These are phyloP conservation scores for Ctenodactylus gundi DNA, from an alignment of 2,113 vertebrate species.

Conservation along the genomic window DNA sequence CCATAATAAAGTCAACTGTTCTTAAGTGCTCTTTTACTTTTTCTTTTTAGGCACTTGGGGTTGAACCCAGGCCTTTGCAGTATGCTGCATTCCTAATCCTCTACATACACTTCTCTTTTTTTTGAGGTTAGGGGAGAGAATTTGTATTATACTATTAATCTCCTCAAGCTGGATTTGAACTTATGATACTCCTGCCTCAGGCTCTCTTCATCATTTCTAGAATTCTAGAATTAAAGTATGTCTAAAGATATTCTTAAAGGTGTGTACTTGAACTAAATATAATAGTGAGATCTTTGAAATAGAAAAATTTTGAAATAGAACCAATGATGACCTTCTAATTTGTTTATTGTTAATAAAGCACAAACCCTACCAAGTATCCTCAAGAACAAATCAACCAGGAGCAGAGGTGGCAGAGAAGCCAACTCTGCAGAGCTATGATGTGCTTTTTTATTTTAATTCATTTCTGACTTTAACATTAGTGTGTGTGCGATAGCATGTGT, in stretches of 20 bases:
- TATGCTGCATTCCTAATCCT: no score
- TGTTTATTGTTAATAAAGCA: background rate
- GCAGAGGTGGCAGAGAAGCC: background rate
- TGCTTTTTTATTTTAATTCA: constrained; percentile 3
- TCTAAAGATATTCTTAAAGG: background rate
- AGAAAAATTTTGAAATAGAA: background rate
- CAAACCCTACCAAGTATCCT: background rate
- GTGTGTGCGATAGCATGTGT: no score
- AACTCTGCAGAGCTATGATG: background rate
- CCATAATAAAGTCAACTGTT: background rate
- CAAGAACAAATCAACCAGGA: background rate
- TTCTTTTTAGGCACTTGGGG: background rate
- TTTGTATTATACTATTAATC: no score
- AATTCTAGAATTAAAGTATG: background rate
- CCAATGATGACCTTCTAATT: background rate
- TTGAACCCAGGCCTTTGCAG: no score
- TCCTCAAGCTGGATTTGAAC: no score
- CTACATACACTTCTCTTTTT: no score
- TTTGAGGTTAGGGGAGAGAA: no score
- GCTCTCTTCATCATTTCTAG: no score
- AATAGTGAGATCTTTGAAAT: background rate
- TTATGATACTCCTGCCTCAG: no score
- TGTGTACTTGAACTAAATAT: background rate
- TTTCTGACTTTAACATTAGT: no score
- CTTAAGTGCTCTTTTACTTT: background rate